Evolutionary conservation across 2,797 vertebrate species (phyloP), one percentile per base, ranked within the genome.

Genomic region (Galaxias olidus): DNA sequence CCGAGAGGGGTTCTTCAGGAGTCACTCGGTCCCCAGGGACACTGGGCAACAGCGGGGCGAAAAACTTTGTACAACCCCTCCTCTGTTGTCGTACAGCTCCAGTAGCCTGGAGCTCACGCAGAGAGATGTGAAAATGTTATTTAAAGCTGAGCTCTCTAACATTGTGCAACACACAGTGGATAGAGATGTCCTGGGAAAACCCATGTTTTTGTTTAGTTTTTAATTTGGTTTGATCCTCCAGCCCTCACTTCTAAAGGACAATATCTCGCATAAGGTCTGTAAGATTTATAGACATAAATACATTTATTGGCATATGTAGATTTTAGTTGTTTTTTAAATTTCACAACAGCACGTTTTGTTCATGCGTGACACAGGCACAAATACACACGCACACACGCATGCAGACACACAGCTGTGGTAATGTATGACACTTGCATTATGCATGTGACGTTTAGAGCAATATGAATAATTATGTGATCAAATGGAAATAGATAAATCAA

Each of bases 1-100:
- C 76, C 80, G 69, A 70, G 84, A 76, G 59, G 75, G 74, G 80
- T 76, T 83, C 84, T 87, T 82, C 77, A 75, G 79, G 72, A 79
- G 79, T 78, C 81, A 76, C 68, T 73, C 72, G 73, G 56, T 19
- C 64, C 74, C 61, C 40, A 1, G 77, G 74, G 60, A 75, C 45
- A 66, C 66, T 51, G 80, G 80, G 84, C 84, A 87, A 83, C 83
- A 80, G 73, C 63, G 59, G 55, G 15, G 61, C 63, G 68, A 9
- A 11, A n/a, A n/a, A n/a, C n/a, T n/a, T n/a, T n/a, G 52, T 71
- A 10, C 43, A 17, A 40, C 40, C 45, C 14, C 9, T 30, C 14
- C 9, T 30, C 30, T 30, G 30, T 30, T 30, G 30, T 30, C 30
- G 6, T 30, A 30, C 30, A 30, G 30, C 30, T 30, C 2, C 2